Conservation (phyloP, 2,797 vertebrate genomes). For the Tokudaia tokunoshimensis region DNA sequence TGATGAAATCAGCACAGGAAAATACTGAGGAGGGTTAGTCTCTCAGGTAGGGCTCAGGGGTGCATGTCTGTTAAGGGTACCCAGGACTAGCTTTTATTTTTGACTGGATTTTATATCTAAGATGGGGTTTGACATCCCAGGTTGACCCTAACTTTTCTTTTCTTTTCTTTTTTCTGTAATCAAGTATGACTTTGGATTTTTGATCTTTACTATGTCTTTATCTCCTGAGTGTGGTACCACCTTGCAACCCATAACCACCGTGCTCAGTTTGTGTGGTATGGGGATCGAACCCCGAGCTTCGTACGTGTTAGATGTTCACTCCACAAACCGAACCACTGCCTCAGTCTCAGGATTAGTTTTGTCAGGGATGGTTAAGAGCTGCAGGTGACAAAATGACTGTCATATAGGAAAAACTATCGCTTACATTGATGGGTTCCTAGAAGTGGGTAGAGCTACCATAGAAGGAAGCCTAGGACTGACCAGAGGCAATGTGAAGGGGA, state of each 20-base stretch:
- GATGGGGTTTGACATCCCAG: background rate
- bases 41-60: background rate
- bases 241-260: background rate
- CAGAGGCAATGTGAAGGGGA: background rate
- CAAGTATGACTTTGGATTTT: background rate
- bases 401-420: background rate
- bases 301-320: background rate
- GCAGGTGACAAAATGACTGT: background rate
- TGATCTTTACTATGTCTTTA: background rate
- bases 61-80: background rate
- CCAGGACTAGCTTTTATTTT: background rate
- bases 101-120: background rate
- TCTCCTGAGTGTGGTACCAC: background rate
- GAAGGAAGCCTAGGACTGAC: background rate
- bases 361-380: background rate
- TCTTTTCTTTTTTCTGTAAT: background rate
- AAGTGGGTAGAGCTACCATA: accelerated
- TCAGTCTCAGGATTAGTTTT: background rate
- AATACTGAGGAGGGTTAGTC: background rate
- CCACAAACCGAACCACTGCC: no score
- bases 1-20: background rate
- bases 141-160: background rate
- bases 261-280: background rate
- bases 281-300: background rate
- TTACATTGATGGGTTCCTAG: background rate